Evolutionary conservation across 2,888 invertebrate species (phyloP), one percentile per base, ranked within the genome.

Genomic region (Coecobrya sp.): DNA sequence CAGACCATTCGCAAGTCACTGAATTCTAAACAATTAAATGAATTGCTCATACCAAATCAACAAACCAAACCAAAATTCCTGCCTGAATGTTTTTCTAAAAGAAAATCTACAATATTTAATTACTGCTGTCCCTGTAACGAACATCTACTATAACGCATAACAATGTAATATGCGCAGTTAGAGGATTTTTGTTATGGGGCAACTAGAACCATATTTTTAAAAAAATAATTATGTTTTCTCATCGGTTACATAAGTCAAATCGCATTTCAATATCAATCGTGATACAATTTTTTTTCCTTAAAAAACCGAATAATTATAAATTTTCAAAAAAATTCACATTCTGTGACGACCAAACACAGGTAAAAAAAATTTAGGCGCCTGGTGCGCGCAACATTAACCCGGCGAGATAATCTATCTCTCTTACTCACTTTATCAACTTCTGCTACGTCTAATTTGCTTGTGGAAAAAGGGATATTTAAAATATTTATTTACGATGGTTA

Each of bases 1-100:
- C 94, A 87, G 94, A 94, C 76, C 59, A 91, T 82, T 93, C 93
- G 87, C 94, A 93, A 90, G 94, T 93, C 88, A 92, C 73, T 59
- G 86, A 89, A 85, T 89, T 85, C 81, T 89, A 91, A 68, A 49
- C 70, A n/a, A 42, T 42, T 25, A 11, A 65, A 82, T 30, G 25
- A 52, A 36, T 84, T 70, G 84, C 89, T 82, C 82, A 89, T 45
- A 55, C 30, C 86, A 73, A 52, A 65, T 10, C 22, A 16, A 45
- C 22, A 86, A 73, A 55, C 73, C 30, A 22, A 27, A 55, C 27
- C 86, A 30, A 52, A 76, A 11, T 65, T 52, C 30, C 52, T 49
- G 16, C 86, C 27, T 85, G 45, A 25, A 65, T 16, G 65, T 85
- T 85, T 45, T 85, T 42, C 25, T 19, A 16, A n/a, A 10, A 52